These are phyloP conservation scores for Macroramphosus scolopax DNA, from an alignment of 2,797 vertebrate species.

Conservation along the genomic window DNA sequence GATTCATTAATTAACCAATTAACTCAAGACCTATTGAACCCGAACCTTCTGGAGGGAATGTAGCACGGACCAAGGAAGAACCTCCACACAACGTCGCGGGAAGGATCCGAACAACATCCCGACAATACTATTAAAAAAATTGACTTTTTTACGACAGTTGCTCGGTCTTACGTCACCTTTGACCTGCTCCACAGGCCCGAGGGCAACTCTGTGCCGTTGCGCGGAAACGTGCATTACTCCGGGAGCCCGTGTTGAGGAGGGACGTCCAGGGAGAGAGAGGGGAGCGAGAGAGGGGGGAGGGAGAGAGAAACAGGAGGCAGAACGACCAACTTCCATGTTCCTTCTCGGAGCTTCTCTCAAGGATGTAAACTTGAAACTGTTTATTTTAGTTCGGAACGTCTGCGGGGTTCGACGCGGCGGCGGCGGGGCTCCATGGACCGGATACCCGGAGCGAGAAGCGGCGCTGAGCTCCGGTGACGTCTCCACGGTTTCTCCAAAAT, in stretches of 20 bases:
- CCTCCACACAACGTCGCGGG: too few relatives aligned
- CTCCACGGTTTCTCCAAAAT: not conserved
- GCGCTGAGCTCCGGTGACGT: not conserved
- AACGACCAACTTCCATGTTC: not conserved
- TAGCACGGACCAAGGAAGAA: too few relatives aligned
- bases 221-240: slow-evolving; percentile 10
- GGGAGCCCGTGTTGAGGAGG: too few relatives aligned
- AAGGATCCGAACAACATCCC: too few relatives aligned
- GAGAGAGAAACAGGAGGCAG: too few relatives aligned
- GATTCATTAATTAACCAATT: too few relatives aligned
- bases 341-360: accelerated
- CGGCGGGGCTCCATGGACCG: slow-evolving; percentile 8
- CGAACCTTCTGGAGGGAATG: too few relatives aligned
- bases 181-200: slow-evolving; percentile 38
- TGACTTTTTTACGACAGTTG: too few relatives aligned
- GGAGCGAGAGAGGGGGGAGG: not conserved
- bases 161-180: slow-evolving; percentile 18
- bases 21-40: too few relatives aligned
- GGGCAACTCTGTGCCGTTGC: slow-evolving; percentile 19
- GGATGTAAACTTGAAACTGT: slow-evolving; percentile 4
- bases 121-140: too few relatives aligned
- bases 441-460: not conserved
- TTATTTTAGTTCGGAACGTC: not conserved
- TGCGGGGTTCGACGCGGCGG: not conserved
- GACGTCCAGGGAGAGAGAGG: too few relatives aligned